phyloP scores from a whole-genome alignment of 2,797 vertebrate genomes.

The Aselliscus stoliczkanus region DNA sequence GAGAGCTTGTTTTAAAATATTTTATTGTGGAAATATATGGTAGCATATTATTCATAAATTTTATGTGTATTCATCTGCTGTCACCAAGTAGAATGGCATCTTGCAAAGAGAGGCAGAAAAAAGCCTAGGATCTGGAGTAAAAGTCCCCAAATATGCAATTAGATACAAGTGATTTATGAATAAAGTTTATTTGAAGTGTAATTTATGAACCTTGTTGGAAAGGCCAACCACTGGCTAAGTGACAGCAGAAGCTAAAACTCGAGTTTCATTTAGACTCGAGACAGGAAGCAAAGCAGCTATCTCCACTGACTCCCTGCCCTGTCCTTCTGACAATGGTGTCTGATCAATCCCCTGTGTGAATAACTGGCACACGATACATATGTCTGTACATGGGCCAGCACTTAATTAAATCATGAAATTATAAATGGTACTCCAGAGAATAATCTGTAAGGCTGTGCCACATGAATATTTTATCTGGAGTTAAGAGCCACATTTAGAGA shows the following conservation, averaged over 20 bases:
- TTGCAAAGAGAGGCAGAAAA: neutral
- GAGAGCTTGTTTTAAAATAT: neutral
- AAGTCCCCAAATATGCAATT: neutral
- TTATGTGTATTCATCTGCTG: neutral
- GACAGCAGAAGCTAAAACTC: neutral
- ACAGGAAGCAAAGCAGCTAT: slow-evolving; percentile 44
- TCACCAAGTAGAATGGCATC: neutral
- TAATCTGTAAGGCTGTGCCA: slow-evolving; percentile 32
- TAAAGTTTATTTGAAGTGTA: neutral
- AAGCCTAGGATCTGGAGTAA: neutral
- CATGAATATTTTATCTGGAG: slow-evolving; percentile 72
- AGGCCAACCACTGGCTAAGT: neutral
- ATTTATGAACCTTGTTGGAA: slow-evolving; percentile 38
- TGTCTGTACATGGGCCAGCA: slow-evolving; percentile 38
- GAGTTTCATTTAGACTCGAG: slow-evolving; percentile 22
- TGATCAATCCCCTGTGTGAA: slow-evolving; percentile 50
- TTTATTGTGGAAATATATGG: neutral
- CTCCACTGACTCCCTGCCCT: neutral
- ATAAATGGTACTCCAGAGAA: slow-evolving; percentile 66
- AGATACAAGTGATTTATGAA: neutral
- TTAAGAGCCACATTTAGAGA: slow-evolving; percentile 54
- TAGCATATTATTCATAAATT: neutral
- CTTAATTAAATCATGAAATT: slow-evolving; percentile 70
- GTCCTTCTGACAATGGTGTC: slow-evolving; percentile 32
- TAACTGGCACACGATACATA: slow-evolving; percentile 53